phyloP scores from a whole-genome alignment of 2,113 vertebrate species.

The Pseudorectes ferrugineus region DNA sequence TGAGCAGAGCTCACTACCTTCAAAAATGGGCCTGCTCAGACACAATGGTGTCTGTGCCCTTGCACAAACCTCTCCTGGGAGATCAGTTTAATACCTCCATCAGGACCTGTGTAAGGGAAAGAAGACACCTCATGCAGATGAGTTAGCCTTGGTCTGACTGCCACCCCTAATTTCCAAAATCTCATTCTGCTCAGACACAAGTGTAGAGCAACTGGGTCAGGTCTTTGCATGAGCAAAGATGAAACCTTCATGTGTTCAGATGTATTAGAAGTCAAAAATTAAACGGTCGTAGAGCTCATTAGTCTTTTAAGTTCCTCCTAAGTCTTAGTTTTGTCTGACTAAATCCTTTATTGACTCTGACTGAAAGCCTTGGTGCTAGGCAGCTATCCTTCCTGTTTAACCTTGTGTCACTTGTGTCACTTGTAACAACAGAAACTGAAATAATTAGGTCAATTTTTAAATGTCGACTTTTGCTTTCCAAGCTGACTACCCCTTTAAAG shows the following conservation, averaged over 20 bases:
- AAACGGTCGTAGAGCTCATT: neutral
- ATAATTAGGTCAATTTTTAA: constrained; percentile 14
- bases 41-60: neutral
- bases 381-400: neutral
- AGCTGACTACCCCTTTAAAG: neutral
- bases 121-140: neutral
- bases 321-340: neutral
- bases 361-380: neutral
- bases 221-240: neutral
- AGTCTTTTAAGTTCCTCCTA: neutral
- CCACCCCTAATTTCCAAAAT: neutral
- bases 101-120: neutral
- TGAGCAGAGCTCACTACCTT: neutral
- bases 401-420: neutral
- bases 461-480: neutral
- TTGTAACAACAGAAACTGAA: neutral
- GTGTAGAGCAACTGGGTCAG: neutral
- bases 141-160: neutral
- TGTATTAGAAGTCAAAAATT: neutral
- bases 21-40: neutral
- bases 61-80: neutral
- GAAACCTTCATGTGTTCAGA: neutral
- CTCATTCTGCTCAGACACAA: neutral
- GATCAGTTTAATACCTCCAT: neutral
- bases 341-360: neutral